Percentiles rank a stretch among this genome's conserved stretches.
These are phyloP conservation scores for Bombyx huttoni DNA, from an alignment of 2,888 invertebrate species.

Conservation along the genomic window DNA sequence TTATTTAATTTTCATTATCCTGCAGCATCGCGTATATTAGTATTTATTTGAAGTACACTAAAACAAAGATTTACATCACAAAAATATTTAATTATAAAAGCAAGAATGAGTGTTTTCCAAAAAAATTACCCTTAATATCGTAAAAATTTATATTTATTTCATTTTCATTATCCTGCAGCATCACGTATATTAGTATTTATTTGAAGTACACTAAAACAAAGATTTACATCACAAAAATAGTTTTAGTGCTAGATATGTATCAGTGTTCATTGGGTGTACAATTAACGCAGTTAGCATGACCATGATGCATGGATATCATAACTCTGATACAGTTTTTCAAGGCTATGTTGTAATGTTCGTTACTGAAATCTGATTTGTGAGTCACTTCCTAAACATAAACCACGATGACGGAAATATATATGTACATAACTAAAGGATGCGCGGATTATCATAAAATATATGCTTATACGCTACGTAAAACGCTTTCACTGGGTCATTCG, in stretches of 20 bases:
- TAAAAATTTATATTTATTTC: too few species aligned
- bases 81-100: too few species aligned
- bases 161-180: too few species aligned
- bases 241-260: conserved; percentile 6
- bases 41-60: too few species aligned
- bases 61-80: too few species aligned
- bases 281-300: conserved; percentile 48
- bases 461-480: background rate
- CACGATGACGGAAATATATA: background rate
- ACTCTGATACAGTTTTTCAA: conserved; percentile 27
- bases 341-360: conserved; percentile 11
- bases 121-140: too few species aligned
- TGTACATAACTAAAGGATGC: background rate
- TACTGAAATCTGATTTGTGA: background rate
- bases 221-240: too few species aligned
- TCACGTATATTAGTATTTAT: too few species aligned
- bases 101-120: too few species aligned
- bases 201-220: too few species aligned
- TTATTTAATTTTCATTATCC: too few species aligned
- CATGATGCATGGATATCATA: conserved; percentile 26
- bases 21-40: too few species aligned
- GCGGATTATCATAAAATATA: background rate
- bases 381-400: background rate
- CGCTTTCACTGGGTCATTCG: conserved; percentile 3
- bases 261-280: conserved; percentile 37